These are phyloP conservation scores for Cliona cf. orientalis DNA, from an alignment of 37 sponge, comb jelly and placozoan genomes.

Conservation along the genomic window DNA sequence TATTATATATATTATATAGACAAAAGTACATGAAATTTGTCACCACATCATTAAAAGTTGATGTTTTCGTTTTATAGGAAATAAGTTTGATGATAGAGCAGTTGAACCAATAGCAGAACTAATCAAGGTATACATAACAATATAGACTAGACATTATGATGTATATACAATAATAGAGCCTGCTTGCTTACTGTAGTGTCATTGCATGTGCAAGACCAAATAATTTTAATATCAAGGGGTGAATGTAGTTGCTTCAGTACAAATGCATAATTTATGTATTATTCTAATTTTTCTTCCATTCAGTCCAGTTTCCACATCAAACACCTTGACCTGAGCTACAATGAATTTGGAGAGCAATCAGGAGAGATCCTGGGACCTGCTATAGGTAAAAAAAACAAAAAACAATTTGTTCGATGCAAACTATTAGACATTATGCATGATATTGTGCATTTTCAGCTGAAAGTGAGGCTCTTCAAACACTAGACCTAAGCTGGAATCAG, in stretches of 20 bases:
- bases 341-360: constrained; percentile 85
- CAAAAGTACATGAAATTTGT: neutral
- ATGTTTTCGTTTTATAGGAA: constrained; percentile 47
- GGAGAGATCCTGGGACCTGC: constrained; percentile 90
- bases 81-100: constrained; percentile 81
- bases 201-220: too few species aligned
- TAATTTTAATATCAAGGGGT: too few species aligned
- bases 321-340: constrained; percentile 90
- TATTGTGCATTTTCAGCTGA: constrained; percentile 50
- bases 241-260: too few species aligned
- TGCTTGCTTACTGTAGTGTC: too few species aligned
- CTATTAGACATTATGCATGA: neutral
- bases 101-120: constrained; percentile 82
- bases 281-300: constrained; percentile 18
- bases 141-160: neutral
- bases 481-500: constrained; percentile 96
- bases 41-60: neutral
- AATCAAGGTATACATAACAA: constrained; percentile 73
- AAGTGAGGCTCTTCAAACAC: constrained; percentile 81
- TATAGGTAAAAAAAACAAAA: constrained; percentile 52
- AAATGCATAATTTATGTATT: too few species aligned
- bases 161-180: neutral
- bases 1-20: neutral
- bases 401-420: neutral
- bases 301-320: constrained; percentile 80